Base-by-base conservation (phyloP, 2,113 vertebrate species). In the Pelecanus crispus region DNA sequence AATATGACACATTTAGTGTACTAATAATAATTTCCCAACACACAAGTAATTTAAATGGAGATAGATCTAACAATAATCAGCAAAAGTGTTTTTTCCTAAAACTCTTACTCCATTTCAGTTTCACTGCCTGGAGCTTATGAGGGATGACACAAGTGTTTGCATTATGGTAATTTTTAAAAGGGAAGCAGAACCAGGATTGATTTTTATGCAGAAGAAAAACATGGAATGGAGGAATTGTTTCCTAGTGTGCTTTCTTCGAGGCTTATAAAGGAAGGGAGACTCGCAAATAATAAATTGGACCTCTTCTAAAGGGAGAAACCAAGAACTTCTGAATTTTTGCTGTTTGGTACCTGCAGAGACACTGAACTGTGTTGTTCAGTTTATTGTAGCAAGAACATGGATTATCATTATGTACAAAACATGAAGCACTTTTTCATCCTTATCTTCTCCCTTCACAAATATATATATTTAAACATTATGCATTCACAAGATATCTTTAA, bases 21-120 rank as follows among this genome's bases (percentile, higher is more conserved):
- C 70, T 56, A 77, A 89, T 91, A 95, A 91, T 77, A 89, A 91
- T 94, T 95, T 94, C 87, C 81, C 78, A 92, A 49, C 70, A 87
- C 73, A 91, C 52, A 77, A 92, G 73, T 93, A 52, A 86, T 90
- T 94, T 84, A 91, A 94, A 92, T 85, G 15, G 44, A 94, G 81
- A 84, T 55, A 78, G 32, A 81, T 92, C 24, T 78, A 89, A 63
- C 58, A 84, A 56, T 10, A 91, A n/a, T 67, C 94, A 92, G 77
- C 61, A 90, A 75, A 89, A 91, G 36, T 85, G 58, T n/a, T 7
- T 15, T 91, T 89, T 90, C 44, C 62, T 93, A 72, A 94, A 92
- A 83, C 18, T 75, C 2, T 3, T 50, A 40, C 36, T 89, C 44
- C 31, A 28, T 78, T 95, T 82, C 73, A 28, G 31, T 92, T 95